These are phyloP conservation scores for Eupithecia tripunctaria DNA, from an alignment of 2,888 invertebrate species.

Conservation along the genomic window DNA sequence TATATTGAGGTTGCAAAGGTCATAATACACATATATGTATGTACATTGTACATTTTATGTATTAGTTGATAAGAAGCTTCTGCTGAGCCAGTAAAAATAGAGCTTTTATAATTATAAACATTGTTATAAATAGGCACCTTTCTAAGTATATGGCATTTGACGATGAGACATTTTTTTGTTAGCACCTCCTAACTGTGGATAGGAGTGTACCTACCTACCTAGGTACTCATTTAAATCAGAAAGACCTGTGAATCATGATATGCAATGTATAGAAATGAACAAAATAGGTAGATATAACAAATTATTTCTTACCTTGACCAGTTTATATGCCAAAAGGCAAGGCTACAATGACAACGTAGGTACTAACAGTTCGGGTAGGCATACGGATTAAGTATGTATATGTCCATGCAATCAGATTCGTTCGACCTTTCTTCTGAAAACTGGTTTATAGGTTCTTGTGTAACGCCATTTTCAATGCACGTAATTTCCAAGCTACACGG, in stretches of 20 bases:
- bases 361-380: background rate
- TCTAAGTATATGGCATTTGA: no score
- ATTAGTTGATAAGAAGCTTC: no score
- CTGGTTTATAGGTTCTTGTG: slow-evolving; percentile 31
- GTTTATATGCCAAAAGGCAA: background rate
- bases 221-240: background rate
- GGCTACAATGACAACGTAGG: background rate
- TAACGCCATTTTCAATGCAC: slow-evolving; percentile 9
- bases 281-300: background rate
- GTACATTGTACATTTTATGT: no score
- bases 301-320: background rate
- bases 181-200: background rate
- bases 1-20: no score
- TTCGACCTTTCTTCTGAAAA: slow-evolving; percentile 40
- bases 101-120: no score
- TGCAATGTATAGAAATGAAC: background rate
- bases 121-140: no score
- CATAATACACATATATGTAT: no score
- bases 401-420: slow-evolving; percentile 22
- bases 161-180: no score
- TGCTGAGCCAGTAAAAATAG: no score
- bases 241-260: background rate
- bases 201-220: no score
- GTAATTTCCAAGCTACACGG: slow-evolving; percentile 18
- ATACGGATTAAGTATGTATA: background rate